Evolutionary conservation across 2,888 invertebrate genomes (phyloP).

Genomic region (Labia minor): DNA sequence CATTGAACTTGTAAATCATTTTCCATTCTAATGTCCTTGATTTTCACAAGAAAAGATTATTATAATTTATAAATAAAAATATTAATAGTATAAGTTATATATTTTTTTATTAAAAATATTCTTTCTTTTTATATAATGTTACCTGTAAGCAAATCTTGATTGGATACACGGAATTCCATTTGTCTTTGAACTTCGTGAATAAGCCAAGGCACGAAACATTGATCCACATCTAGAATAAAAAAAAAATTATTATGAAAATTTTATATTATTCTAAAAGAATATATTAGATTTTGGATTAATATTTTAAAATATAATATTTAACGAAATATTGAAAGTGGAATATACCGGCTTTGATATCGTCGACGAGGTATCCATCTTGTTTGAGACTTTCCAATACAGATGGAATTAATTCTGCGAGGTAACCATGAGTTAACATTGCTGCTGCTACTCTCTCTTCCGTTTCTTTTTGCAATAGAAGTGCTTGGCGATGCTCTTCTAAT

Average conservation of each 20-base stretch:
- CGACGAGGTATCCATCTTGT: constrained; percentile 57
- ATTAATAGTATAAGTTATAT: no score
- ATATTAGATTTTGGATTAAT: not conserved
- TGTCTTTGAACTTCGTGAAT: constrained; percentile 69
- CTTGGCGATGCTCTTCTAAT: constrained; percentile 58
- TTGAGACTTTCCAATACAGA: constrained; percentile 69
- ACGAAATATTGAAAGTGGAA: no score
- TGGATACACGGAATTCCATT: constrained; percentile 68
- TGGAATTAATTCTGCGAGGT: constrained; percentile 76
- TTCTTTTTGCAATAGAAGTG: constrained; percentile 52
- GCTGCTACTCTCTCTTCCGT: constrained; percentile 74
- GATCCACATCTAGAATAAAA: constrained; percentile 54
- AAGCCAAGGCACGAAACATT: constrained; percentile 79
- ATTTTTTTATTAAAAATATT: no score
- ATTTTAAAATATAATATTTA: no score
- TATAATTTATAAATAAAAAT: no score
- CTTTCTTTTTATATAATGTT: no score
- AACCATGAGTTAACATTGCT: constrained; percentile 71
- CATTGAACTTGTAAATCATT: no score
- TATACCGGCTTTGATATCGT: constrained; percentile 48
- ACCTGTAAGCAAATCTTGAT: constrained; percentile 69
- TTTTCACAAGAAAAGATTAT: no score
- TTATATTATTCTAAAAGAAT: not conserved
- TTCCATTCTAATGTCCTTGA: no score
- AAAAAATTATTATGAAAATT: constrained; percentile 28